These are phyloP conservation scores for Panopea generosa DNA, from an alignment of 2,888 invertebrate genomes.

Conservation along the genomic window DNA sequence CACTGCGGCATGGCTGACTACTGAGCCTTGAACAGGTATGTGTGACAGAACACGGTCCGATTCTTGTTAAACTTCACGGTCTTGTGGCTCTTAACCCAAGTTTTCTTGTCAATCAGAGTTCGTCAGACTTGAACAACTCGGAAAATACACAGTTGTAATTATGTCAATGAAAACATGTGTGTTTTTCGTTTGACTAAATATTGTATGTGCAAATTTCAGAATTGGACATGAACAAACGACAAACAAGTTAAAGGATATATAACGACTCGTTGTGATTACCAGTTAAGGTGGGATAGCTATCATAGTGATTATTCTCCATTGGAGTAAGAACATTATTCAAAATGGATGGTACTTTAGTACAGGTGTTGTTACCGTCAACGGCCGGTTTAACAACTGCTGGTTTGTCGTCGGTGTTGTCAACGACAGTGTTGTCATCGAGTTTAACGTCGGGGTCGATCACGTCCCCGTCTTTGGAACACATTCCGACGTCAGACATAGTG, in stretches of 20 bases:
- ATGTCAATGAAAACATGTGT: conserved; percentile 47
- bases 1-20: conserved; percentile 57
- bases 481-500: conserved; percentile 43
- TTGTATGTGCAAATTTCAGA: conserved; percentile 55
- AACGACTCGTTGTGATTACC: neutral
- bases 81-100: conserved; percentile 56
- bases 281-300: conserved; percentile 8
- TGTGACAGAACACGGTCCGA: conserved; percentile 57
- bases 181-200: conserved; percentile 39
- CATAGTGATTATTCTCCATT: neutral
- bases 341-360: conserved; percentile 57
- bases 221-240: conserved; percentile 6
- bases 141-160: conserved; percentile 63
- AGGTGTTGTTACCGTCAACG: conserved; percentile 55
- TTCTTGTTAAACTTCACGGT: conserved; percentile 64
- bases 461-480: conserved; percentile 17
- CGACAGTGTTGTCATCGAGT: conserved; percentile 21
- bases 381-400: conserved; percentile 36
- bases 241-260: neutral
- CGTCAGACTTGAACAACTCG: conserved; percentile 67
- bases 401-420: conserved; percentile 23
- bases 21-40: conserved; percentile 59
- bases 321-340: conserved; percentile 6
- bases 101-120: conserved; percentile 64
- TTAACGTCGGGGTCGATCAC: conserved; percentile 21